Evolutionary conservation across 2,113 vertebrate genomes (phyloP), one percentile per base, ranked within the genome.

Genomic region (Callithrix jacchus): DNA sequence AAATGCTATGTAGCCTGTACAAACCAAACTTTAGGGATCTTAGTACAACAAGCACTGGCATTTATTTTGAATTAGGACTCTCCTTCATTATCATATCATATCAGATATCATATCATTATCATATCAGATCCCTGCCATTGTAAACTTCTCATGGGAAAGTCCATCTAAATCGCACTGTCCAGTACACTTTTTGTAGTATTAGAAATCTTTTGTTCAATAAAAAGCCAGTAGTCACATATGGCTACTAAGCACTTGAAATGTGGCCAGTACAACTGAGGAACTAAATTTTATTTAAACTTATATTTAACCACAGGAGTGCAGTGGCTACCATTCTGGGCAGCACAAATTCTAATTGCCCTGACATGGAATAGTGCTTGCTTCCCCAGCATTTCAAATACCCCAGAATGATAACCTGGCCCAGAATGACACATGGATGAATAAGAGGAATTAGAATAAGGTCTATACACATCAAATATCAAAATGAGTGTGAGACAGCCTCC

Each of bases 51-150:
- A 17, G 47, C 45, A 70, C 20, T 73, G 58, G 20, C n/a, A 76
- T 87, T 94, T 82, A 73, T 82, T 81, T 86, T 97, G 54, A 92
- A 93, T 92, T 84, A 87, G 12, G 13, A 0, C 27, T 95, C 4
- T 56, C n/a, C 25, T 91, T 95, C 40, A 47, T 92, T 93, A 77
- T 87, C 40, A 56, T 87, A 84, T 90, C 42, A 58, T 23, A 64
- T 89, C 10, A n/a, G n/a, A n/a, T n/a, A n/a, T n/a, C n/a, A n/a
- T n/a, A n/a, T 95, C 40, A 47, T 92, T 93, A 77, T 87, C 40
- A 56, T 87, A 84, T 90, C 42, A 58, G 27, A 64, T 89, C 10
- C 10, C 54, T 83, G 58, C 54, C 54, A 84, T 74, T 54, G 82
- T 93, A 84, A 97, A 81, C 14, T 17, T 87, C 12, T 93, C 8